Evolutionary conservation across 2,888 invertebrate species (phyloP), one percentile per base, ranked within the genome.

Genomic region (Cosmorhoe ocellata): DNA sequence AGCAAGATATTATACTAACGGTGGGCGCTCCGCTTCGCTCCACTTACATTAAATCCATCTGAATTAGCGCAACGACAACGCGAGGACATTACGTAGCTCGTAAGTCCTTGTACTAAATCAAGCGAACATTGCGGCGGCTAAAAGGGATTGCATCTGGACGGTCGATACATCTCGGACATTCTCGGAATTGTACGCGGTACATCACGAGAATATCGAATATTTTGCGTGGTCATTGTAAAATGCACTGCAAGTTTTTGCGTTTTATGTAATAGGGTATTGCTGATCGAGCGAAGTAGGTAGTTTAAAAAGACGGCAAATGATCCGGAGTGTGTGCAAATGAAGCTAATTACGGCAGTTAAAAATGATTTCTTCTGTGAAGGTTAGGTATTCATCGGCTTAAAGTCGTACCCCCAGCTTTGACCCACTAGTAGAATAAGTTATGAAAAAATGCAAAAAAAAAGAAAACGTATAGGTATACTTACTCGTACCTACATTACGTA

Each of bases 71-170:
- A 66, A 66, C 73, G 73, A 75, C 74, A 74, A 73, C 67, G 71
- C 71, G 69, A 67, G 73, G 67, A 72, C 75, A 74, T 76, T 76
- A 74, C 69, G 66, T 62, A 58, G 66, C 59, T 66, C 67, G 63
- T 67, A 68, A 72, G 70, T 75, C 71, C 75, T 75, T 69, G 75
- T 66, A 70, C 73, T 81, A 78, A 80, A 80, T 79, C 76, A 79
- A 51, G 56, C 52, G 52, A 53, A 47, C 57, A 51, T 49, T 59
- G 58, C 59, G 51, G 52, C 56, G 51, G 55, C 58, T 59, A 52
- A 54, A 58, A 58, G 54, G 58, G 49, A 58, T 55, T 62, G 59
- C 56, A 52, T 26, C 55, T 43, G 49, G 24, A 54, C 47, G 48
- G 52, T 46, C 56, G 50, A 59, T 62, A 54, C 54, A 59, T 56